Evolutionary conservation across 1,140 invertebrate species (phyloP), one percentile per base, ranked within the genome.

Genomic region (Drosophila kanapiae): DNA sequence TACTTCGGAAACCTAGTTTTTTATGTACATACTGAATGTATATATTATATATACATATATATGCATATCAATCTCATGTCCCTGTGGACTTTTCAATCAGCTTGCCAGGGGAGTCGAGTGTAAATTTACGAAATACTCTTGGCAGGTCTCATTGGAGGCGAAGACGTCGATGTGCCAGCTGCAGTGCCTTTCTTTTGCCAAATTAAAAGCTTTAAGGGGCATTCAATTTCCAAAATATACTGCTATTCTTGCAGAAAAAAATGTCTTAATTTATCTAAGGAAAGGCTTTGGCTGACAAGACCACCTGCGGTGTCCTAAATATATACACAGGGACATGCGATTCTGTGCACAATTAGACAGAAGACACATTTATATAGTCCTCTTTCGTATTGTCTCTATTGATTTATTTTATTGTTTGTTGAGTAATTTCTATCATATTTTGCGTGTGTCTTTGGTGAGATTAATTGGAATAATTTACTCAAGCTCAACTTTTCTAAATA

Each of bases 21-120:
- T 70, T 56, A 53, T 67, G 47, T 29, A 47, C 23, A n/a, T 37
- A 23, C 35, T 38, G 53, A 27, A 38, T 18, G n/a, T 54, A 14
- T 38, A 16, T 54, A 33, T 38, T 14, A 14, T 33, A 40, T 23
- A 23, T 23, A 23, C 23, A 38, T 18, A n/a, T 54, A 14, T 51
- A 43, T 67, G 23, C 33, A 68, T 70, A 70, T 70, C 49, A 67
- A 54, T 38, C 62, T 38, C 62, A 68, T n/a, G 62, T 70, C 62
- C 62, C 48, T 37, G 14, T 37, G 67, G 67, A 67, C 62, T 70
- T 54, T 68, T 68, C 40, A 70, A 70, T 70, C 63, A 23, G 16
- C 27, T 45, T 35, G 16, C 40, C 40, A 11, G 6, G 38, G 48
- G 48, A 47, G 48, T 38, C 33, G 48, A 31, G 48, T 35, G 37